These are phyloP conservation scores for Dolomedes plantarius DNA, from an alignment of 2,888 invertebrate genomes.

Conservation along the genomic window DNA sequence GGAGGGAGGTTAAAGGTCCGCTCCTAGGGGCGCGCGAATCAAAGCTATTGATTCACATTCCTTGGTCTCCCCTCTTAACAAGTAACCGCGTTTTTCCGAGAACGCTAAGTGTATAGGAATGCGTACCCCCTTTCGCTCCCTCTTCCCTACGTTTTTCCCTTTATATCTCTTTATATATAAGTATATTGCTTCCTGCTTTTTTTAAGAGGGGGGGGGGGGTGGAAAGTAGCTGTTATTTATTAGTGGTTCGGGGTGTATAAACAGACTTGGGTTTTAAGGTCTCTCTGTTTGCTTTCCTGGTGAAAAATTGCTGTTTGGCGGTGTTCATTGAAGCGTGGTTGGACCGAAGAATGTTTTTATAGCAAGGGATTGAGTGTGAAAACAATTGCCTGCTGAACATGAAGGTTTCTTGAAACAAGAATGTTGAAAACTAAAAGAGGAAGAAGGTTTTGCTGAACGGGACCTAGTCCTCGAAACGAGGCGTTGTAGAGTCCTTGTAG, in stretches of 20 bases:
- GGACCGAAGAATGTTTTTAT: too few species aligned
- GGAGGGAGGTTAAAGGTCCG: constrained; percentile 50
- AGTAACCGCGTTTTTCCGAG: constrained; percentile 59
- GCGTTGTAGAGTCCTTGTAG: too few species aligned
- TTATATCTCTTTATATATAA: too few species aligned
- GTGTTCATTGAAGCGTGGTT: too few species aligned
- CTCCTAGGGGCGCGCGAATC: constrained; percentile 66
- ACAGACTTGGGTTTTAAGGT: background rate
- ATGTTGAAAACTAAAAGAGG: too few species aligned
- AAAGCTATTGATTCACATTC: constrained; percentile 65
- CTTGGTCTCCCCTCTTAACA: constrained; percentile 22
- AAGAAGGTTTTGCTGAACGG: too few species aligned
- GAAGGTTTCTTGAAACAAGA: too few species aligned
- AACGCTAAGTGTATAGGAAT: constrained; percentile 26
- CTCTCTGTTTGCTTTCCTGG: background rate
- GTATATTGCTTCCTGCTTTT: background rate
- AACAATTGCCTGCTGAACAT: too few species aligned
- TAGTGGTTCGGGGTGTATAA: background rate
- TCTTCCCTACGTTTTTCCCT: constrained; percentile 26
- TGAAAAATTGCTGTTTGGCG: too few species aligned
- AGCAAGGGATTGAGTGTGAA: too few species aligned
- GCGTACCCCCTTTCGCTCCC: background rate
- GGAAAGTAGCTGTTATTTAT: constrained; percentile 59
- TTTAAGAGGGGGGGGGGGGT: too few species aligned
- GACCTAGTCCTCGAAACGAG: too few species aligned